Percentiles rank a stretch among this genome's conserved stretches.
phyloP scores from a whole-genome alignment of 2,797 vertebrate species.

The Helicolenus hilgendorfi region DNA sequence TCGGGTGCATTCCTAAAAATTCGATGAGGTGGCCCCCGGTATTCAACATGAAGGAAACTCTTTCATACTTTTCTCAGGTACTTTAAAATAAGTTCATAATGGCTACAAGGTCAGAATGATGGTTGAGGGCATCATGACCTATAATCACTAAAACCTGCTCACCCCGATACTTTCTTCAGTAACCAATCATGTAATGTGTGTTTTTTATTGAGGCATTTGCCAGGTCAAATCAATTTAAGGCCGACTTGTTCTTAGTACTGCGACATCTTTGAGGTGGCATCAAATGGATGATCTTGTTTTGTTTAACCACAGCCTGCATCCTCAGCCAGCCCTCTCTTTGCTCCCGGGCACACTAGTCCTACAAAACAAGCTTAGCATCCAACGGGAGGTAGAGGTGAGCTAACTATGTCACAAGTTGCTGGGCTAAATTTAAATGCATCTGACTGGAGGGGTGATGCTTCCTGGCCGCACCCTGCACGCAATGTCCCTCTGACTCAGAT shows the following conservation, averaged over 20 bases:
- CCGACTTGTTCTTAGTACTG: slow-evolving; percentile 6
- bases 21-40: background rate
- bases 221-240: background rate
- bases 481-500: slow-evolving; percentile 37
- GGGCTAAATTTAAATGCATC: slow-evolving; percentile 51
- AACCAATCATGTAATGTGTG: background rate
- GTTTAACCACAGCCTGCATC: slow-evolving; percentile 22
- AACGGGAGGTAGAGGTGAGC: slow-evolving; percentile 16
- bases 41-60: background rate
- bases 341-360: background rate
- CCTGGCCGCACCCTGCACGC: slow-evolving; percentile 10
- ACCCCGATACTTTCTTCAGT: background rate
- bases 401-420: slow-evolving; percentile 42
- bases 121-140: background rate
- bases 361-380: slow-evolving; percentile 42
- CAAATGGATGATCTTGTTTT: slow-evolving; percentile 44
- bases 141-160: background rate
- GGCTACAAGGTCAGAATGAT: background rate
- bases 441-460: slow-evolving; percentile 15
- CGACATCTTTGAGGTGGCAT: slow-evolving; percentile 17
- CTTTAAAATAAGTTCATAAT: background rate
- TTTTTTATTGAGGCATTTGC: background rate
- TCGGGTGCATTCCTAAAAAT: background rate
- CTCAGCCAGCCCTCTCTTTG: slow-evolving; percentile 9
- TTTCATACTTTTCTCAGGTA: background rate